A percentile compares a stretch with the other conserved stretches of the same genome.
Conservation (phyloP, 2,113 vertebrate genomes). For the Bufo gargarizans region DNA sequence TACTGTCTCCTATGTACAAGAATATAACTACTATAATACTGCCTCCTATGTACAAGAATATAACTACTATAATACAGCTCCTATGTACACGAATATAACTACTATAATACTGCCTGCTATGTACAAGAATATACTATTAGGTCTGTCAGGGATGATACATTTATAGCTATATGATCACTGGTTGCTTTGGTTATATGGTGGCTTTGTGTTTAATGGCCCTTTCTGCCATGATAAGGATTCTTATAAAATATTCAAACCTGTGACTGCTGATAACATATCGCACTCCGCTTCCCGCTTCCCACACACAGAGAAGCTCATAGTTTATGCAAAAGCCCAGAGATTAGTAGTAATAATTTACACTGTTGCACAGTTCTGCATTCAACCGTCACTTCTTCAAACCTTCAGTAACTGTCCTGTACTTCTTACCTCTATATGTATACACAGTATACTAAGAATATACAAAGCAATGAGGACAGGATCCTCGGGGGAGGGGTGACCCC, state of each 20-base stretch:
- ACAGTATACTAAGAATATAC: no score
- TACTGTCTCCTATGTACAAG: not conserved
- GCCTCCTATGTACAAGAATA: no score
- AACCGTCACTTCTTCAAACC: not conserved
- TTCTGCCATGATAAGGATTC: not conserved
- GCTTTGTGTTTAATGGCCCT: not conserved
- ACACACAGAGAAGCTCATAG: not conserved
- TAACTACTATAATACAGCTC: no score
- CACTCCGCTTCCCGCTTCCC: not conserved
- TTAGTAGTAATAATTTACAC: not conserved
- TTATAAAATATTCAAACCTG: not conserved
- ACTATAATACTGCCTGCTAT: not conserved
- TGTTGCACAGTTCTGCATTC: not conserved
- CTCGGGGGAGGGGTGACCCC: no score
- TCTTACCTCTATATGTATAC: not conserved
- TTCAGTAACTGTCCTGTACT: not conserved
- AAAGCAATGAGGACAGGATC: no score
- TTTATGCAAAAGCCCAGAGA: not conserved
- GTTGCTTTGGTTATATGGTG: not conserved
- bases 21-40: no score
- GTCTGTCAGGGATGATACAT: not conserved
- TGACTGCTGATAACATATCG: not conserved
- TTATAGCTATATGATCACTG: not conserved
- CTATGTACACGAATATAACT: no score
- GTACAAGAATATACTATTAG: not conserved